phyloP scores from a whole-genome alignment of 1,140 invertebrate species.

The Phymorhynchus buccinoides region DNA sequence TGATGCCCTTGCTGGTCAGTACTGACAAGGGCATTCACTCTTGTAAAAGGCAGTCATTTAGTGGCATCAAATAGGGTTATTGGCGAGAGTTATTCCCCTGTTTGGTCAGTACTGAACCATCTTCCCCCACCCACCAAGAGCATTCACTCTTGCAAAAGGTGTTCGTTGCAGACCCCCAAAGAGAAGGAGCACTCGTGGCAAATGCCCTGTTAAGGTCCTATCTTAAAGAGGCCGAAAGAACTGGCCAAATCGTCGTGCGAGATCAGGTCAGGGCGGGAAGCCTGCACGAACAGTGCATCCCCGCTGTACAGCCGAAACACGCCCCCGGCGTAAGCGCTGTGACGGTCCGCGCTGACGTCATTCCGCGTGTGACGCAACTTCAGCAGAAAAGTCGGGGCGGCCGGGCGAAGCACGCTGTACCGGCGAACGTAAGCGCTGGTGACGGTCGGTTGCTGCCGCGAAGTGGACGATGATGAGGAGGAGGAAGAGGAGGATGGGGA shows the following conservation, averaged over 20 bases:
- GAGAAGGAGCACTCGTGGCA: neutral
- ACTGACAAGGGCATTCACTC: too few species aligned
- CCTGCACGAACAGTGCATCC: conserved; percentile 6
- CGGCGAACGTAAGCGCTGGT: conserved; percentile 26
- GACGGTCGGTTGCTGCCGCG: neutral
- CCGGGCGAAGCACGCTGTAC: neutral
- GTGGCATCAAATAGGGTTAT: neutral
- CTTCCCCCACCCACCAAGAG: neutral
- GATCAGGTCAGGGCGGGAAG: neutral
- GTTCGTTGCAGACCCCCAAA: too few species aligned
- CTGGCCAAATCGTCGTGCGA: conserved; percentile 24
- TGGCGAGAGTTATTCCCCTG: too few species aligned
- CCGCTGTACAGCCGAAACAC: neutral
- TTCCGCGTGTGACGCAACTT: conserved; percentile 14
- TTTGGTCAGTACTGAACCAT: too few species aligned
- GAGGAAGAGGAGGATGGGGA: too few species aligned
- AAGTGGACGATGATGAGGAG: neutral
- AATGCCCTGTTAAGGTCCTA: neutral
- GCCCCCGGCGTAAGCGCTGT: conserved; percentile 24
- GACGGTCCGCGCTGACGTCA: neutral
- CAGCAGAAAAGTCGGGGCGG: neutral
- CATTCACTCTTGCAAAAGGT: neutral
- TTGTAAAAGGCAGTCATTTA: too few species aligned
- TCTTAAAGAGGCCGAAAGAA: conserved; percentile 20
- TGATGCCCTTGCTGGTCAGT: too few species aligned